A percentile compares a stretch with the other conserved stretches of the same genome.
Evolutionary conservation across 2,888 invertebrate species (phyloP).

Genomic region (Eupithecia tripunctaria): DNA sequence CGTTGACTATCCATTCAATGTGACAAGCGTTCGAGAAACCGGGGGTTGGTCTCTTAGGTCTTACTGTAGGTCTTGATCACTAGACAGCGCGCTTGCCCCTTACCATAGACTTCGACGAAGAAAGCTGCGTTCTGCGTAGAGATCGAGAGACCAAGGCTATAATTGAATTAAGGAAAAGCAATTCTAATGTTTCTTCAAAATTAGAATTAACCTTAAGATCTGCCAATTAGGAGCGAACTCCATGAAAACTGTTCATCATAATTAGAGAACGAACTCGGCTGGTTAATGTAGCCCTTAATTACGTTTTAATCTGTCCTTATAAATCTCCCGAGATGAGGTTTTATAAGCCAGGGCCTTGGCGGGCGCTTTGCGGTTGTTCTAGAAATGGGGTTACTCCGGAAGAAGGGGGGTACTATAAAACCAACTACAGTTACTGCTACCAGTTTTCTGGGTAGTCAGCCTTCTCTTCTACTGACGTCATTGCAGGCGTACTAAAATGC

Average conservation of each 20-base stretch:
- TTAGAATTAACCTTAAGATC: constrained; percentile 1
- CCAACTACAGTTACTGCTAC: neutral
- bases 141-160: no score
- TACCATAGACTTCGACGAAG: no score
- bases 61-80: no score
- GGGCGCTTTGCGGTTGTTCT: constrained; percentile 1
- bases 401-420: neutral
- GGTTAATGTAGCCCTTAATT: constrained; percentile 37
- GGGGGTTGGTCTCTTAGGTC: no score
- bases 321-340: constrained; percentile 16
- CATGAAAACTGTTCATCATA: constrained; percentile 24
- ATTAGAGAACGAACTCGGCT: constrained; percentile 35
- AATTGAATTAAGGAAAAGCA: neutral
- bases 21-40: no score
- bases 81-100: no score
- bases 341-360: constrained; percentile 6
- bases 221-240: constrained; percentile 9
- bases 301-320: constrained; percentile 31
- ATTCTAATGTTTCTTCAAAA: neutral
- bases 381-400: neutral
- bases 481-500: no score
- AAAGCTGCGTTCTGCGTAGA: no score
- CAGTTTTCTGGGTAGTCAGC: no score
- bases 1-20: no score
- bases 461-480: no score